Evolutionary conservation across 2,113 vertebrate genomes (phyloP), one percentile per base, ranked within the genome.

Genomic region (Zootoca vivipara): DNA sequence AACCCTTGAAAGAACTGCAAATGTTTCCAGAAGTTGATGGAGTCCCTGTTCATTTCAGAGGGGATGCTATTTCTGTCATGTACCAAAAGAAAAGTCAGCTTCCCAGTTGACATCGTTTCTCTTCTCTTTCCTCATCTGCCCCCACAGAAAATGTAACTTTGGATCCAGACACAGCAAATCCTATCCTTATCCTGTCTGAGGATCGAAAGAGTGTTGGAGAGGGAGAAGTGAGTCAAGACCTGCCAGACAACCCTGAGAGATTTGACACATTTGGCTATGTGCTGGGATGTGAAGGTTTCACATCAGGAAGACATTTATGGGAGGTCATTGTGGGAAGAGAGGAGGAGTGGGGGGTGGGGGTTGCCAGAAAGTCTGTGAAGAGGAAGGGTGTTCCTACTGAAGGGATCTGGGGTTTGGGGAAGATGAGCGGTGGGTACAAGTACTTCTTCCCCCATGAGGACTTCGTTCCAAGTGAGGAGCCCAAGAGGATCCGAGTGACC

Each of bases 221-320:
- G n/a, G 20, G 56, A 62, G 3, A 4, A 1, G 6, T 35, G 35
- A 0, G 8, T 1, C 2, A 62, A 81, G n/a, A 12, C 1, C 20
- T 24, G 8, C 79, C 56, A 22, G 3, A 22, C 33, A 82, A 82
- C 64, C n/a, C 79, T 35, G 8, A 82, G 56, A 35, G 58, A 65
- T 64, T 82, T 33, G 15, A 38, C 22, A 1, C 35, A 7, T 26
- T 26, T 38, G 15, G 15, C 9, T 2, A 13, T 82, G 56, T 38
- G 18, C 58, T 82, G 58, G 20, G 79, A 26, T 22, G 33, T 65
- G 79, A 64, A 20, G 58, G n/a, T 15, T 82, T 82, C 20, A 26
- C 9, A 26, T 8, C 20, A 15, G 79, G 58, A 8, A 24, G 58
- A 26, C n/a, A 64, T 65, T 64, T 26, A 58, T 82, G 78, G 78